Evolutionary conservation across 1,140 invertebrate species (phyloP), one percentile per base, ranked within the genome.

Genomic region (Brachystomella parvula): DNA sequence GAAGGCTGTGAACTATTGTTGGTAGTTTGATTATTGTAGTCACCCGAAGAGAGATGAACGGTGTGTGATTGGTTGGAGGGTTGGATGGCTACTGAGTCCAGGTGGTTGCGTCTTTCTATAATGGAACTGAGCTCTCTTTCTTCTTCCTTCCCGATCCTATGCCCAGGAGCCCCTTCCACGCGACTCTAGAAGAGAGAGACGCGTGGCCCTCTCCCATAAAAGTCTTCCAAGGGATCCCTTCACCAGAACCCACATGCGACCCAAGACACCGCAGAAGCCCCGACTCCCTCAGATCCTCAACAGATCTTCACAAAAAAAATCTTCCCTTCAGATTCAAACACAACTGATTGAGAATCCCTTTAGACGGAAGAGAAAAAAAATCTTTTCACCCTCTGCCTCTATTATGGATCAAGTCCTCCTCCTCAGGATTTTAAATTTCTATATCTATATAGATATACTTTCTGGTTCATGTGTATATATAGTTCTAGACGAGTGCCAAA

Each of bases 181-280:
- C 49, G 49, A 53, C 49, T 26, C 49, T 17, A 6, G 6, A 53
- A 24, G 12, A 6, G 3, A 15, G 15, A 53, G 49, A 53, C 49
- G 49, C 49, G 49, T 53, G 49, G 49, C 49, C 49, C 49, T 53
- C n/a, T n/a, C n/a, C n/a, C n/a, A n/a, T n/a, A n/a, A n/a, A 44
- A 44, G 39, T 44, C 39, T n/a, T 44, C 39, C n/a, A n/a, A n/a
- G n/a, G n/a, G n/a, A n/a, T 44, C 39, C n/a, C 39, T 44, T n/a
- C n/a, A 12, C 39, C 39, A 9, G 39, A 44, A n/a, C 39, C 39
- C 39, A 12, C n/a, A 44, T 9, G 9, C 39, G 9, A 12, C 9
- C 39, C n/a, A 9, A 12, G n/a, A 9, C 39, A 44, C 9, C 39
- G 9, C 39, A 12, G 9, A 44, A 44, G 39, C n/a, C 39, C 39